A percentile compares a stretch with the other conserved stretches of the same genome.
Conservation (phyloP, 2,888 invertebrate genomes). For the Chirona hameri region DNA sequence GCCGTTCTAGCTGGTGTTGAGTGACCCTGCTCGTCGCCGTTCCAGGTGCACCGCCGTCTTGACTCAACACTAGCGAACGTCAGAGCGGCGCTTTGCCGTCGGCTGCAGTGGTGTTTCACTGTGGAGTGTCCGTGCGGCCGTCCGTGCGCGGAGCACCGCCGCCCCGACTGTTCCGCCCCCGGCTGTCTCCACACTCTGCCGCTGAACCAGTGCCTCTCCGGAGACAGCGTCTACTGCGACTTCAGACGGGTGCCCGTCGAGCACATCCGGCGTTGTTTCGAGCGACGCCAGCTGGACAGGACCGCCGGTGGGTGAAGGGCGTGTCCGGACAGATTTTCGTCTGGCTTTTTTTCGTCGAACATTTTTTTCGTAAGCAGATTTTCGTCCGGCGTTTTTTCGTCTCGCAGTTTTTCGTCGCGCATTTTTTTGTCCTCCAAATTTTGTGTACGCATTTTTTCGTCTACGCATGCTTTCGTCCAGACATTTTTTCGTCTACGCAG, state of each 20-base stretch:
- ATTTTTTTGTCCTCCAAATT: no score
- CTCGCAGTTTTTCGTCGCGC: no score
- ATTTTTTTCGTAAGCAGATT: no score
- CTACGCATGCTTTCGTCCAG: no score
- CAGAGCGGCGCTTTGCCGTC: conserved; percentile 41
- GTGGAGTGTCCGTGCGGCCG: conserved; percentile 24
- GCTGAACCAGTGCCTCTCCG: conserved; percentile 30
- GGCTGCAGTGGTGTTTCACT: conserved; percentile 32
- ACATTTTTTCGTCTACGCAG: no score
- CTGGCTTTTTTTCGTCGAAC: no score
- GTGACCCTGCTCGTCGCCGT: neutral
- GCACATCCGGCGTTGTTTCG: conserved; percentile 12
- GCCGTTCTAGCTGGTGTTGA: no score
- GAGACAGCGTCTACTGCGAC: conserved; percentile 30
- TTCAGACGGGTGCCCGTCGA: conserved; percentile 31
- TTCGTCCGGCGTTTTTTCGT: no score
- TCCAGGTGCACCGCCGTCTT: neutral
- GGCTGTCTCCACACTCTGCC: conserved; percentile 31
- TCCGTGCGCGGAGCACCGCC: neutral
- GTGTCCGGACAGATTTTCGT: no score
- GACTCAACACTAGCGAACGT: conserved; percentile 49
- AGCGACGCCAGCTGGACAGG: neutral
- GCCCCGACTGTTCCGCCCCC: neutral
- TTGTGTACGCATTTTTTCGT: no score
- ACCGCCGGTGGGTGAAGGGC: neutral